These are phyloP conservation scores for Aphaenogaster floridana DNA, from an alignment of 1,140 invertebrate species.

Conservation along the genomic window DNA sequence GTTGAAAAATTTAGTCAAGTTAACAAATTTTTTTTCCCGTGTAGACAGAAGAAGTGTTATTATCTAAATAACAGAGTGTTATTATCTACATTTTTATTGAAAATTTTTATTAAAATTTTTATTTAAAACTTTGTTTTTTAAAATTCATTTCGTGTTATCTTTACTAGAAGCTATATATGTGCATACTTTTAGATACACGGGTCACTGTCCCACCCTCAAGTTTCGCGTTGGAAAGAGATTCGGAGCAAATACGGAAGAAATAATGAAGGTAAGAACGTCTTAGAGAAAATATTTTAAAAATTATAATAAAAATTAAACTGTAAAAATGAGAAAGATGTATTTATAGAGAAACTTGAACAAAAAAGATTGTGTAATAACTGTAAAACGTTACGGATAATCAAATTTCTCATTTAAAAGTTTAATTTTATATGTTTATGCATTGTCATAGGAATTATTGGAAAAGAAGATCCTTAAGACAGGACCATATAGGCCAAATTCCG, in stretches of 20 bases:
- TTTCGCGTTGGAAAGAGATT: slow-evolving; percentile 91
- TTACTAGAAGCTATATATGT: background rate
- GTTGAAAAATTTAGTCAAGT: too few relatives aligned
- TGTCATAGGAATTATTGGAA: slow-evolving; percentile 85
- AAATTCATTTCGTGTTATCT: background rate
- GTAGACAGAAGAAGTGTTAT: background rate
- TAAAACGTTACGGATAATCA: background rate
- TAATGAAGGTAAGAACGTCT: slow-evolving; percentile 87
- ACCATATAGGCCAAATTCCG: slow-evolving; percentile 80
- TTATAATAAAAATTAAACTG: background rate
- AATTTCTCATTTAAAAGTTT: background rate
- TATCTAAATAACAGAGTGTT: background rate
- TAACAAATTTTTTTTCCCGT: too few relatives aligned
- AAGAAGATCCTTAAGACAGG: slow-evolving; percentile 85
- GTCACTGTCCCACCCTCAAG: slow-evolving; percentile 91
- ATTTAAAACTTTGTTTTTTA: background rate
- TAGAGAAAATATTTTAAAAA: background rate
- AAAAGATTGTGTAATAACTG: background rate
- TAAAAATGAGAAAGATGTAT: background rate
- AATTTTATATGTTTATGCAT: background rate
- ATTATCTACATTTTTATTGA: too few relatives aligned
- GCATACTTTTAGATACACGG: slow-evolving; percentile 89
- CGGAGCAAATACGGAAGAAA: slow-evolving; percentile 90
- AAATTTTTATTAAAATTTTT: too few relatives aligned
- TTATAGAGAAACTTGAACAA: background rate